phyloP scores from a whole-genome alignment of 1,140 invertebrate species.

The Archivesica marissinica region DNA sequence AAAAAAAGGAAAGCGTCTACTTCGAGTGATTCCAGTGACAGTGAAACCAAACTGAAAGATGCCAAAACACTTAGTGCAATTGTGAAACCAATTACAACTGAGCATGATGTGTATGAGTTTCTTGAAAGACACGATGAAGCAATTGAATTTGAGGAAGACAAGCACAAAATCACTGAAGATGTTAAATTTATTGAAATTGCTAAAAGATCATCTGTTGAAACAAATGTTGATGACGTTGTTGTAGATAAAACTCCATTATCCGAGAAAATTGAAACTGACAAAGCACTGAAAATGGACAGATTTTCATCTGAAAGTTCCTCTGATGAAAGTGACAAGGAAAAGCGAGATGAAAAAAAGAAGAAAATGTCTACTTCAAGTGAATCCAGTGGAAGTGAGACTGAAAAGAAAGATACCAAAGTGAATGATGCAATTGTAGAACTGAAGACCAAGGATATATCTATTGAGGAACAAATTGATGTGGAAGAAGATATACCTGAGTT shows the following conservation, averaged over 20 bases:
- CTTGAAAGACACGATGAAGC: neutral
- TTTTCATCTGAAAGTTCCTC: neutral
- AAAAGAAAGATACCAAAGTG: neutral
- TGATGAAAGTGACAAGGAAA: conserved; percentile 22
- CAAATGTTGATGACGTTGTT: conserved; percentile 44
- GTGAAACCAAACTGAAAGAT: neutral
- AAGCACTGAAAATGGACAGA: neutral
- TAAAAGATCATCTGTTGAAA: neutral
- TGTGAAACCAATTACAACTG: neutral
- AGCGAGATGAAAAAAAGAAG: neutral
- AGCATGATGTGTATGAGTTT: neutral
- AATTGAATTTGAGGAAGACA: neutral
- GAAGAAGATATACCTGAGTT: neutral
- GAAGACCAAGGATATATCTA: neutral
- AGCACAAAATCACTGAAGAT: neutral
- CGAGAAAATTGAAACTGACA: neutral
- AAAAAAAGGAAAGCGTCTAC: neutral
- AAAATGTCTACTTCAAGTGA: neutral
- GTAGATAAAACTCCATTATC: neutral
- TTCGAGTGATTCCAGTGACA: neutral
- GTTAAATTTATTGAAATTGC: neutral
- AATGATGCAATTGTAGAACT: neutral
- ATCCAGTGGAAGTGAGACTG: neutral
- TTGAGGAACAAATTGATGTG: neutral
- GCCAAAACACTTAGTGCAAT: neutral